Conservation (phyloP, 2,888 invertebrate genomes). For the Rotaria sp. region DNA sequence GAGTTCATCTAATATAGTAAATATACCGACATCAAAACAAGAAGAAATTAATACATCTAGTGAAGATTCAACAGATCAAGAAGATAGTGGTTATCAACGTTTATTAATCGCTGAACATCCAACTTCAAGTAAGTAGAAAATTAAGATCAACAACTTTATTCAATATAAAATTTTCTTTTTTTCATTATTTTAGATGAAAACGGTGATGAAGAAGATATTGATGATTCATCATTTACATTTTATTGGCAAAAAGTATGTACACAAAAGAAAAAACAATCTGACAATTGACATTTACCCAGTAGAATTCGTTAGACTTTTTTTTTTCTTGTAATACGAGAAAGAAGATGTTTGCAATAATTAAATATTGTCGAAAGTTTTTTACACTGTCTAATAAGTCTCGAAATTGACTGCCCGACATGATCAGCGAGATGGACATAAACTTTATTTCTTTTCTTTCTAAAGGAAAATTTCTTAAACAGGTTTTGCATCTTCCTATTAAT, state of each 20-base stretch:
- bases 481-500: no score
- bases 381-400: no score
- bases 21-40: background rate
- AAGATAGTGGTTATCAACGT: background rate
- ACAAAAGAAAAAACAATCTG: no score
- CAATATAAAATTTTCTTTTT: background rate
- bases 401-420: no score
- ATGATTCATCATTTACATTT: slow-evolving; percentile 11
- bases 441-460: no score
- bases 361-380: no score
- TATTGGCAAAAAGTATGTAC: slow-evolving; percentile 1
- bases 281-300: no score
- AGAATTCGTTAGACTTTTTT: no score
- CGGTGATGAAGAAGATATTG: background rate
- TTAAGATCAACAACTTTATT: background rate
- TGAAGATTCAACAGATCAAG: background rate
- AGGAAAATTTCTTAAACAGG: no score
- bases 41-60: background rate
- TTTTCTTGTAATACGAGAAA: no score
- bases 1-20: background rate
- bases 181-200: background rate
- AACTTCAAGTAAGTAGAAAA: background rate
- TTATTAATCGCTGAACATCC: slow-evolving; percentile 10
- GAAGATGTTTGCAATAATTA: no score
- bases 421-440: no score